A percentile compares a stretch with the other conserved stretches of the same genome.
Evolutionary conservation across 2,888 invertebrate species (phyloP).

Genomic region (Eueremaeus valkanovi): DNA sequence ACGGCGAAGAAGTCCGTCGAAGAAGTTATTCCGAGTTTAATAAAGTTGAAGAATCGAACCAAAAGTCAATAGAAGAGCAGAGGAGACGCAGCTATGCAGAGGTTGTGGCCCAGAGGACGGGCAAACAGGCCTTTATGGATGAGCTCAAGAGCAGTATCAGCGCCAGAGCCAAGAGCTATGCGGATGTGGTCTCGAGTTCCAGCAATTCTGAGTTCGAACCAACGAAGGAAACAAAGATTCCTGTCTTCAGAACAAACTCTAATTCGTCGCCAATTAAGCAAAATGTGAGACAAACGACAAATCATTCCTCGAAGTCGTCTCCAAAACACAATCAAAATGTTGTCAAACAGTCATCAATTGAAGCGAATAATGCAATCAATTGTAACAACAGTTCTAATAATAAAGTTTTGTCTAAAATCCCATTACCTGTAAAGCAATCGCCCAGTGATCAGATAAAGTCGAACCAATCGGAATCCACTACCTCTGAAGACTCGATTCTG

Average conservation of each 20-base stretch:
- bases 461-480: not conserved
- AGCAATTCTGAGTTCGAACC: constrained; percentile 17
- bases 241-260: constrained; percentile 7
- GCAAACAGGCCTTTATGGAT: constrained; percentile 2
- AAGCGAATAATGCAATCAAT: constrained; percentile 1
- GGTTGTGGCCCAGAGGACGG: constrained; percentile 3
- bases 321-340: constrained; percentile 13
- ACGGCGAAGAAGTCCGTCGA: not conserved
- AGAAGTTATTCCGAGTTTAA: not conserved
- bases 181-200: constrained; percentile 14
- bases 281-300: not conserved
- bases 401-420: constrained; percentile 15
- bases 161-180: constrained; percentile 30
- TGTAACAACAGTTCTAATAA: constrained; percentile 7
- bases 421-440: constrained; percentile 23
- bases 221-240: constrained; percentile 26
- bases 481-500: not conserved
- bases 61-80: not conserved
- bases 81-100: constrained; percentile 23
- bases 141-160: constrained; percentile 22
- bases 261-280: constrained; percentile 10
- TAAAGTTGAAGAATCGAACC: not conserved
- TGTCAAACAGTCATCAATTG: constrained; percentile 15
- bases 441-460: not conserved
- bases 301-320: not conserved